Conservation (phyloP, 2,888 invertebrate genomes). For the Oscheius sp. region DNA sequence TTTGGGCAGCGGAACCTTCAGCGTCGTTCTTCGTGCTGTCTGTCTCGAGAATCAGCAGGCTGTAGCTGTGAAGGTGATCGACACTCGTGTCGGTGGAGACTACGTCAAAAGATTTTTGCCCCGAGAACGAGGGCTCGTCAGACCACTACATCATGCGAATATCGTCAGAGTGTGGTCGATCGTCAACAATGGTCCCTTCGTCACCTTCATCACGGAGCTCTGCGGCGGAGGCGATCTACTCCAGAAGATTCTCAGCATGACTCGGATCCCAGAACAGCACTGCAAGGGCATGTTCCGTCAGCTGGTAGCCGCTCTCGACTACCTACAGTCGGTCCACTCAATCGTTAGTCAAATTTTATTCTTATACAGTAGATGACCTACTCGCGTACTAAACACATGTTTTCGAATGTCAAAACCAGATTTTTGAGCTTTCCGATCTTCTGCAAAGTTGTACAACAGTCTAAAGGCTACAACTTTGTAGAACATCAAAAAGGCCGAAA, state of each 20-base stretch:
- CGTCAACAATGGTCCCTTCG: conserved; percentile 74
- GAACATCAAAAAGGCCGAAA: too few species aligned
- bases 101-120: conserved; percentile 39
- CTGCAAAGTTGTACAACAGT: too few species aligned
- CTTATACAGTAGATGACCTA: conserved; percentile 37
- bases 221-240: conserved; percentile 79
- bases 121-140: conserved; percentile 14
- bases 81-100: conserved; percentile 22
- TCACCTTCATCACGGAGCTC: conserved; percentile 77
- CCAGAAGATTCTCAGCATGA: conserved; percentile 78
- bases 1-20: conserved; percentile 27
- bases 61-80: conserved; percentile 29
- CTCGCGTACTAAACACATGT: too few species aligned
- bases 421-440: too few species aligned
- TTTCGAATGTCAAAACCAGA: too few species aligned
- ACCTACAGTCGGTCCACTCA: background rate
- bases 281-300: conserved; percentile 74
- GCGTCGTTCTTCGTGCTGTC: conserved; percentile 20
- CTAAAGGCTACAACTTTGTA: too few species aligned
- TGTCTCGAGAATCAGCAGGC: background rate
- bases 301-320: conserved; percentile 69
- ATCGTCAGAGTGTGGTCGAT: conserved; percentile 18
- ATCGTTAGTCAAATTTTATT: background rate
- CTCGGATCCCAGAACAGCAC: conserved; percentile 77
- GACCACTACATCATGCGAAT: conserved; percentile 20